Evolutionary conservation across 1,140 invertebrate species (phyloP).

Genomic region (Andrena cerasifolii): DNA sequence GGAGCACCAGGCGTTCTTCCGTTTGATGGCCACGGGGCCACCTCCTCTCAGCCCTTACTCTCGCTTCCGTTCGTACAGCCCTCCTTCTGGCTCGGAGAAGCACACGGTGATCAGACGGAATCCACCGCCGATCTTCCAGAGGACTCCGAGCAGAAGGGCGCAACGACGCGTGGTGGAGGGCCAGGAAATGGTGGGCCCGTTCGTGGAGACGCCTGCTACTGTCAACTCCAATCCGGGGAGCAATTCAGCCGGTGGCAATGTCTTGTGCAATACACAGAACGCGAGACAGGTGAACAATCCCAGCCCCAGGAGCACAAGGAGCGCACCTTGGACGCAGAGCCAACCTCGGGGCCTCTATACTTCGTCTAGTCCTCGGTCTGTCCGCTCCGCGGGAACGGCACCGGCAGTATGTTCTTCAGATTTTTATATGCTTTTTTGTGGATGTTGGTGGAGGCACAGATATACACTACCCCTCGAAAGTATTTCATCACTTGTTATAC

Average conservation of each 20-base stretch:
- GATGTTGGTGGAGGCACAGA: no score
- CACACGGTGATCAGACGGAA: conserved; percentile 83
- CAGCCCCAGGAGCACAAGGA: conserved; percentile 87
- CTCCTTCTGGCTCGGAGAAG: conserved; percentile 83
- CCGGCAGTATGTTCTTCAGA: conserved; percentile 73
- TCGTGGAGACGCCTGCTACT: conserved; percentile 73
- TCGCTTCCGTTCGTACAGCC: conserved; percentile 86
- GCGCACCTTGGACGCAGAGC: conserved; percentile 90
- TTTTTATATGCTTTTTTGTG: neutral
- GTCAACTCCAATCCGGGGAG: conserved; percentile 41
- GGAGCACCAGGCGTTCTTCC: conserved; percentile 99
- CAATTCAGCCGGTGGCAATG: conserved; percentile 52
- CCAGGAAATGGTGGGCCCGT: conserved; percentile 81
- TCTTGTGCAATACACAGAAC: conserved; percentile 56
- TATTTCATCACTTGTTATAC: no score
- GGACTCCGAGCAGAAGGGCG: conserved; percentile 94
- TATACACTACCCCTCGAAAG: no score
- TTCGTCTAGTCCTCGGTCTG: conserved; percentile 85
- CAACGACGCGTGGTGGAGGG: conserved; percentile 90
- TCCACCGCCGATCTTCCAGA: conserved; percentile 91
- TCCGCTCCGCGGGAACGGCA: conserved; percentile 84
- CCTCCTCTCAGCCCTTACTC: conserved; percentile 82
- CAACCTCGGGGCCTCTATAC: conserved; percentile 88
- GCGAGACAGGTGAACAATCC: conserved; percentile 74
- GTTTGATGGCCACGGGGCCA: conserved; percentile 86